Evolutionary conservation across 2,888 invertebrate species (phyloP).

Genomic region (Conomelus anceps): DNA sequence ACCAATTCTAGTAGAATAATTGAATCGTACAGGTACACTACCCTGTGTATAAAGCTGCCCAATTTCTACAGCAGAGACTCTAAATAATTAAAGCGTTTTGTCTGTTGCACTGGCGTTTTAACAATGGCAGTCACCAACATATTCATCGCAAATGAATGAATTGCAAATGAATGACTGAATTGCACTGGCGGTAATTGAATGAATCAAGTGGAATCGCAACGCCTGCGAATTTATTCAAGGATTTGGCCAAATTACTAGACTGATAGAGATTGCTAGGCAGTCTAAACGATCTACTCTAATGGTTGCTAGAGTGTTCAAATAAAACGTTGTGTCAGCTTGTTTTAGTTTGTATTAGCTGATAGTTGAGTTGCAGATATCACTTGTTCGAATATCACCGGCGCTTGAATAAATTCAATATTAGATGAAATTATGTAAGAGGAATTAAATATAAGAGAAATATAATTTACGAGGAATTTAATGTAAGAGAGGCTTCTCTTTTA

Average conservation of each 20-base stretch:
- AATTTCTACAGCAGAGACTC: neutral
- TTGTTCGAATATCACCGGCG: too few relatives aligned
- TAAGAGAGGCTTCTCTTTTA: too few relatives aligned
- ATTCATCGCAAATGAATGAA: neutral
- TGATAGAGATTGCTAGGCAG: neutral
- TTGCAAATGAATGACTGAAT: neutral
- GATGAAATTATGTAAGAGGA: too few relatives aligned
- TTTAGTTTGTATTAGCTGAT: neutral
- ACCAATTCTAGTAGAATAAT: neutral
- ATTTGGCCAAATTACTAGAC: neutral
- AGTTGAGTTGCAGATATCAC: neutral
- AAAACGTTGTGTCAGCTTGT: neutral
- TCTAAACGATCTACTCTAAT: too few relatives aligned
- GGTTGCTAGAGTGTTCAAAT: neutral
- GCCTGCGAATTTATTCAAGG: neutral
- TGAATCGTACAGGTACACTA: neutral
- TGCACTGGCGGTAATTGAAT: neutral
- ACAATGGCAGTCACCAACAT: neutral
- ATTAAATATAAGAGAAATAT: too few relatives aligned
- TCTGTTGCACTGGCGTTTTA: neutral
- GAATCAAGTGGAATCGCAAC: neutral
- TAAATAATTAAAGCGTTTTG: neutral
- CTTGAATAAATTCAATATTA: too few relatives aligned
- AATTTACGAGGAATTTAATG: too few relatives aligned
- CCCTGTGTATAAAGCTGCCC: too few relatives aligned